phyloP scores from a whole-genome alignment of 1,140 invertebrate species.

The Calephelis virginiensis region DNA sequence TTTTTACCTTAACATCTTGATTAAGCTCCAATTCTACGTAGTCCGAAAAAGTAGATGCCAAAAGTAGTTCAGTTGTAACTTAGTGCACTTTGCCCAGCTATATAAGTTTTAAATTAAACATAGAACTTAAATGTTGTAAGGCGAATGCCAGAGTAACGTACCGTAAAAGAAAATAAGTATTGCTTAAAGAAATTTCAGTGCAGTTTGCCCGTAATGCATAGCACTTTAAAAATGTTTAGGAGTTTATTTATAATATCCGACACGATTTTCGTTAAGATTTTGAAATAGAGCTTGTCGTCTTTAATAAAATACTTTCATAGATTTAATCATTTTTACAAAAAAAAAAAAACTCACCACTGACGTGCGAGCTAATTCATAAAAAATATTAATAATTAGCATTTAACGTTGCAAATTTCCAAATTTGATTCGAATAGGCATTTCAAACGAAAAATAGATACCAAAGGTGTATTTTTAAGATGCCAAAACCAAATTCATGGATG shows the following conservation, averaged over 20 bases:
- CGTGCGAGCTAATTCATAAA: too few relatives aligned
- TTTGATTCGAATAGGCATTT: too few relatives aligned
- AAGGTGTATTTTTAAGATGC: too few relatives aligned
- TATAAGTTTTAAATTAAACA: constrained; percentile 11
- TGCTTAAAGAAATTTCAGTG: constrained; percentile 37
- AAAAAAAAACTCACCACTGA: too few relatives aligned
- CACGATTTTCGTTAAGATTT: constrained; percentile 17
- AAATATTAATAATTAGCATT: too few relatives aligned
- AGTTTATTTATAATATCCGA: constrained; percentile 21
- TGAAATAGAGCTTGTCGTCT: too few relatives aligned
- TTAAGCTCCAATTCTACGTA: not conserved
- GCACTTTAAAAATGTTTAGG: constrained; percentile 31
- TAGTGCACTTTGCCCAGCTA: not conserved
- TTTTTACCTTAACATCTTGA: too few relatives aligned
- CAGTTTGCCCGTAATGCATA: constrained; percentile 30
- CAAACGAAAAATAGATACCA: too few relatives aligned
- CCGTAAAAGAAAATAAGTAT: constrained; percentile 34
- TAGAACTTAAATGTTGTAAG: constrained; percentile 20
- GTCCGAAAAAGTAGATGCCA: not conserved
- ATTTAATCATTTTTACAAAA: too few relatives aligned
- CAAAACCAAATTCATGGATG: too few relatives aligned
- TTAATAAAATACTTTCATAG: too few relatives aligned
- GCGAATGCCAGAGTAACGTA: constrained; percentile 25
- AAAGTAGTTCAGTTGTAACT: not conserved
- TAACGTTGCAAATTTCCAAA: too few relatives aligned